Base-by-base conservation (phyloP, 2,797 vertebrate species). In the Sebastes dallii region DNA sequence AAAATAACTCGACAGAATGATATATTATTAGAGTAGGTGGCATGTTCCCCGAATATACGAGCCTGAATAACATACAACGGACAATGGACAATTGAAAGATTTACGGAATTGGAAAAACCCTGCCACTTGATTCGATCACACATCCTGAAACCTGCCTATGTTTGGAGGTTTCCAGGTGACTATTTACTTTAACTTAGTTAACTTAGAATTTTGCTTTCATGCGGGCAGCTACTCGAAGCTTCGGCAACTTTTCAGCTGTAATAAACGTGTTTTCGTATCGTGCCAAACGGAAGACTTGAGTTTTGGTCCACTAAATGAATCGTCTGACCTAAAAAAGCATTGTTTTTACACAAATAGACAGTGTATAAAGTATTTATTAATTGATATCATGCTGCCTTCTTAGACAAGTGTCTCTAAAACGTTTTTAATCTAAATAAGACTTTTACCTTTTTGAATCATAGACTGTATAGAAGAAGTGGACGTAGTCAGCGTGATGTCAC, bases 1-100 rank as follows among this genome's bases (percentile, higher is more conserved):
- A 7, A 76, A 82, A 82, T 79, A 80, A 68, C 75, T 59, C 3
- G 46, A 20, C 46, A 29, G 66, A 71, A 72, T 1, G 3, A 14
- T 1, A 16, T 34, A 58, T 46, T 74, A 52, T 68, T n/a, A 61
- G 12, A 69, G 42, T 5, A 66, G 14, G 22, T 32, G 27, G 8
- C 42, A 8, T 20, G 10, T 62, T 87, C 55, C 72, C 79, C 6
- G 9, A 72, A 80, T 52, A 42, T 4, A 46, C 59, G 50, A 29
- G 54, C 12, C 42, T 52, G 39, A 32, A 9, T 6, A 50, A 9
- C 6, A 55, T 1, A 77, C 54, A 65, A 39, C 14, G 8, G 72
- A 52, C 66, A 80, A 18, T 12, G 11, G 3, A 46, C 36, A 18
- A 34, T 16, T 46, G 27, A 24, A 59, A 4, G 16, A 9, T 36